Conservation (phyloP, 2,797 vertebrate genomes). For the Acanthurus lineatus region DNA sequence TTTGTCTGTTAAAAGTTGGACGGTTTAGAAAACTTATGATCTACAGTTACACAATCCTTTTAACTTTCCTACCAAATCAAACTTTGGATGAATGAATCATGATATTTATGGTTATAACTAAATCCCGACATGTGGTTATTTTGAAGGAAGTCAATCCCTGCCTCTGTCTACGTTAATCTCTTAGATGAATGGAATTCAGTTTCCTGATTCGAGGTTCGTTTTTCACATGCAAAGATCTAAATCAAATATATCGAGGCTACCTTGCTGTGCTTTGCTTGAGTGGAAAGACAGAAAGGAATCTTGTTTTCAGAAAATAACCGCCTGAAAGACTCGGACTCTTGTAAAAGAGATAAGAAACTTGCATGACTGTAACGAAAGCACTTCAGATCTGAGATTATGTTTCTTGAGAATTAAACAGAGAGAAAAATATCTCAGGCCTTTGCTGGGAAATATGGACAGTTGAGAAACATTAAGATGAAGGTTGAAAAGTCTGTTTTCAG, state of each 20-base stretch:
- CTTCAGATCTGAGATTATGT: conserved; percentile 15
- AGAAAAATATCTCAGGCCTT: conserved; percentile 11
- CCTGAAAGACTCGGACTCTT: conserved; percentile 10
- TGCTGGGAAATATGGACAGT: conserved; percentile 1
- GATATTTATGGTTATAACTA: not conserved
- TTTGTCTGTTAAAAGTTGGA: conserved; percentile 18
- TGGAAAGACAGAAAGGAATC: conserved; percentile 25
- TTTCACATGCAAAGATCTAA: conserved; percentile 12
- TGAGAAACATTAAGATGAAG: conserved; percentile 10
- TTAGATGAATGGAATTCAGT: not conserved
- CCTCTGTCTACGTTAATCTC: not conserved
- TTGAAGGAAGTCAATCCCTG: not conserved
- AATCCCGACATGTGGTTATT: not conserved
- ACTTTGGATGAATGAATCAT: not conserved
- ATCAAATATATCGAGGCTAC: not conserved
- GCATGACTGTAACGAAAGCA: conserved; percentile 53
- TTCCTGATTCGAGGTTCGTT: conserved; percentile 4
- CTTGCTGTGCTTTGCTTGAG: conserved; percentile 2
- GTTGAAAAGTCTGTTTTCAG: conserved; percentile 5
- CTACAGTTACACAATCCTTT: not conserved
- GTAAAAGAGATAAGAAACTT: conserved; percentile 27
- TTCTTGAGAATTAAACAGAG: not conserved
- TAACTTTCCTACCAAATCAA: conserved; percentile 13
- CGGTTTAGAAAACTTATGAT: conserved; percentile 12
- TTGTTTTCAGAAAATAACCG: conserved; percentile 40